Percentiles rank a stretch among this genome's conserved stretches.
These are phyloP conservation scores for Falco columbarius DNA, from an alignment of 2,797 vertebrate genomes.

Conservation along the genomic window DNA sequence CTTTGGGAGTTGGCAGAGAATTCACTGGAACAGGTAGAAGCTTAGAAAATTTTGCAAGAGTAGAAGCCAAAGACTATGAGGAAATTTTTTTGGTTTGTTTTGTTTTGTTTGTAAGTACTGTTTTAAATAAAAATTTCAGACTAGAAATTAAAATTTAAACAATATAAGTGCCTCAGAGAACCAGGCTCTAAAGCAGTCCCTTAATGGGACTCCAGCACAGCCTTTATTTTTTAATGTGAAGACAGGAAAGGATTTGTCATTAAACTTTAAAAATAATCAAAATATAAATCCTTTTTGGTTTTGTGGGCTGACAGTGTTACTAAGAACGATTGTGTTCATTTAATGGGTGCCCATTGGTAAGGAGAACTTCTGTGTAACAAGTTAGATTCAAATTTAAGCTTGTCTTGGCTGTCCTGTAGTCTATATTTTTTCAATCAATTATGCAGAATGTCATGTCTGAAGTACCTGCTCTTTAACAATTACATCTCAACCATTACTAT, in stretches of 20 bases:
- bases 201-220: constrained; percentile 71
- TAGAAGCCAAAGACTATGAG: background rate
- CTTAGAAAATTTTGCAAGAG: constrained; percentile 9
- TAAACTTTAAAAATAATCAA: constrained; percentile 81
- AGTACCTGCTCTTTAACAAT: constrained; percentile 49
- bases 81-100: constrained; percentile 25
- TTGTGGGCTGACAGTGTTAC: constrained; percentile 49
- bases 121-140: constrained; percentile 78
- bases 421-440: constrained; percentile 58
- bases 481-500: constrained; percentile 39
- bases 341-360: constrained; percentile 55
- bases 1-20: constrained; percentile 1
- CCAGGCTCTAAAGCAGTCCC: constrained; percentile 69
- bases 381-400: constrained; percentile 62
- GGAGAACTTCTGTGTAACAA: constrained; percentile 22
- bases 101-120: constrained; percentile 69
- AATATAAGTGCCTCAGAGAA: constrained; percentile 76
- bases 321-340: constrained; percentile 54
- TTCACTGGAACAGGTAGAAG: constrained; percentile 47
- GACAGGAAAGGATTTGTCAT: constrained; percentile 77
- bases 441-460: constrained; percentile 28
- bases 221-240: constrained; percentile 81
- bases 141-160: constrained; percentile 81
- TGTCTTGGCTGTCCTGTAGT: constrained; percentile 32
- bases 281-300: constrained; percentile 77